Percentiles rank a stretch among this genome's conserved stretches.
phyloP scores from a whole-genome alignment of 2,797 vertebrate species.

The Odontamblyopus rebecca region DNA sequence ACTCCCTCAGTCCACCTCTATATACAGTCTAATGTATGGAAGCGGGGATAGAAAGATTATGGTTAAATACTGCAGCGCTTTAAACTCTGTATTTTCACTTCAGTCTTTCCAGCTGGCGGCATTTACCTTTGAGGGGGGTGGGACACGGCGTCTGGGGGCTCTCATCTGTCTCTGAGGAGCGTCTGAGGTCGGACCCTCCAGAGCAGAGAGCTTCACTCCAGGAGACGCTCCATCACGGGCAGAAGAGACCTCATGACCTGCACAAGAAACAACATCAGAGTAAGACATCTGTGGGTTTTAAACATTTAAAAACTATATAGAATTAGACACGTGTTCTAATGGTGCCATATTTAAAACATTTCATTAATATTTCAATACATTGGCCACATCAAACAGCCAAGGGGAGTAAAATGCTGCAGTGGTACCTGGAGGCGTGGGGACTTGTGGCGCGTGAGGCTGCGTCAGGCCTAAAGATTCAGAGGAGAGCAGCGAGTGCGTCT shows the following conservation, averaged over 20 bases:
- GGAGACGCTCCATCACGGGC: conserved; percentile 63
- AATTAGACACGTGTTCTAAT: too few species aligned
- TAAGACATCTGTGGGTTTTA: too few species aligned
- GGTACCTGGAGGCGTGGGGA: conserved; percentile 79
- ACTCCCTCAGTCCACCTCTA: too few species aligned
- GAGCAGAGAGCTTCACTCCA: conserved; percentile 62
- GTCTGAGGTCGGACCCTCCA: conserved; percentile 58
- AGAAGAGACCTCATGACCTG: conserved; percentile 66
- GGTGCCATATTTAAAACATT: too few species aligned
- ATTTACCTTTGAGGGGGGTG: conserved; percentile 89
- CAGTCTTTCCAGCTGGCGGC: neutral
- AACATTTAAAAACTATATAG: too few species aligned
- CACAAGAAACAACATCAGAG: neutral
- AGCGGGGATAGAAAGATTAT: too few species aligned
- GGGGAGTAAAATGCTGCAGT: conserved; percentile 1
- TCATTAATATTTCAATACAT: too few species aligned
- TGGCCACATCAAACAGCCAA: too few species aligned
- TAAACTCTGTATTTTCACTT: too few species aligned
- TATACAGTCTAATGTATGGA: too few species aligned
- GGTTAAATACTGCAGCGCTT: too few species aligned
- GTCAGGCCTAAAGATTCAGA: conserved; percentile 61
- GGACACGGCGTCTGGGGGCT: conserved; percentile 84
- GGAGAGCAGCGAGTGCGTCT: conserved; percentile 70
- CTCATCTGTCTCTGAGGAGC: conserved; percentile 84
- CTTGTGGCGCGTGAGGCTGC: conserved; percentile 75